A percentile compares a stretch with the other conserved stretches of the same genome.
These are phyloP conservation scores for Numenius arquata DNA, from an alignment of 2,113 vertebrate genomes.

Conservation along the genomic window DNA sequence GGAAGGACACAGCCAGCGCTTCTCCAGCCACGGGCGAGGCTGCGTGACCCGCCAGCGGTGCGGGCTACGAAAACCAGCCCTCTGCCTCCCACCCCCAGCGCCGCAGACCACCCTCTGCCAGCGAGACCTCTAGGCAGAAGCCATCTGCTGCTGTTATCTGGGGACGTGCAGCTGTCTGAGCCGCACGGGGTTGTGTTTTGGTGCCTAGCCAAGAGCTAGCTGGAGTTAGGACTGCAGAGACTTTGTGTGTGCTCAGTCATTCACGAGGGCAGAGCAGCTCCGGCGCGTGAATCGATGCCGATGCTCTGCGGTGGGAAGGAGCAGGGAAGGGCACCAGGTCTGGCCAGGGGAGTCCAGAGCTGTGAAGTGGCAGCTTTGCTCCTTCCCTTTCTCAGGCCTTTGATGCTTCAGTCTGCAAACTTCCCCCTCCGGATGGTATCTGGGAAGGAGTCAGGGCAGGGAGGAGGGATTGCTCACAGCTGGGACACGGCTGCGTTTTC, in stretches of 20 bases:
- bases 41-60: background rate
- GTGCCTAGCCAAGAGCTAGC: conserved; percentile 15
- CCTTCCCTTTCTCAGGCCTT: background rate
- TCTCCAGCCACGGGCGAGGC: fast-evolving
- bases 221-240: conserved; percentile 15
- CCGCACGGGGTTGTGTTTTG: background rate
- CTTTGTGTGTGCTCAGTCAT: background rate
- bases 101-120: background rate
- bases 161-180: background rate
- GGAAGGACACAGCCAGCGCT: background rate
- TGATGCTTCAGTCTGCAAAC: background rate
- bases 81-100: background rate
- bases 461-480: background rate
- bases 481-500: background rate
- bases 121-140: background rate
- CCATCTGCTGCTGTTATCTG: conserved; percentile 40
- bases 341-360: background rate
- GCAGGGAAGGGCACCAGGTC: background rate
- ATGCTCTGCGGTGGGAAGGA: background rate
- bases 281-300: fast-evolving
- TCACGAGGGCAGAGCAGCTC: background rate
- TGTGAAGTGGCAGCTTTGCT: background rate
- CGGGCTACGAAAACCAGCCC: background rate
- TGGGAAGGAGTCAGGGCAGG: background rate
- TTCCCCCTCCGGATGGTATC: background rate